Evolutionary conservation across 2,113 vertebrate genomes (phyloP).

Genomic region (Scolopax mira): DNA sequence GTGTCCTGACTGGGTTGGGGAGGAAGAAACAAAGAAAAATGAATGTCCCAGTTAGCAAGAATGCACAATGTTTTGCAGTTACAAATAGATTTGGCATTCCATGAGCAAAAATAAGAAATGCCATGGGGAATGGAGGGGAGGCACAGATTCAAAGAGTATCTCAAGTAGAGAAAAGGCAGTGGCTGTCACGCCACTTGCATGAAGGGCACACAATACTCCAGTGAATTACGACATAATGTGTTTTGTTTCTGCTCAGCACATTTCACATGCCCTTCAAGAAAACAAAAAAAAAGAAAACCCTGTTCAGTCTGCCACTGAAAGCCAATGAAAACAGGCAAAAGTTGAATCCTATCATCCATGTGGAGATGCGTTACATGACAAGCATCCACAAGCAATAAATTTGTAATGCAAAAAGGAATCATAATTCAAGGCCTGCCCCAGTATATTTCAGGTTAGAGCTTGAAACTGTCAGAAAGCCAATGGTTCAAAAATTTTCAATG

Average conservation of each 20-base stretch:
- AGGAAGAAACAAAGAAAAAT: not conserved
- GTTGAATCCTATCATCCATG: not conserved
- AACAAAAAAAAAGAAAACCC: not conserved
- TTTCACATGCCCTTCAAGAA: not conserved
- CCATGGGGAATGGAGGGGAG: not conserved
- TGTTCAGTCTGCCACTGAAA: not conserved
- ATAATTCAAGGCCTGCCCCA: conserved; percentile 5
- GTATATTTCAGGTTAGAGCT: not conserved
- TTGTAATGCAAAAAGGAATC: conserved; percentile 18
- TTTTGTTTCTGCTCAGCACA: not conserved
- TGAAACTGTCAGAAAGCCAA: conserved; percentile 2
- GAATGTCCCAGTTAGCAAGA: not conserved
- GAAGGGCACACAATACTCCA: not conserved
- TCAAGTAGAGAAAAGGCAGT: not conserved
- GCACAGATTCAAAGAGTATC: not conserved
- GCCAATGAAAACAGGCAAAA: conserved; percentile 23
- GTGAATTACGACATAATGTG: not conserved
- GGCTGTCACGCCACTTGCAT: not conserved
- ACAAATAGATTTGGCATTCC: not conserved
- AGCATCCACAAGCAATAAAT: conserved; percentile 26
- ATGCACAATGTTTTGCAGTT: not conserved
- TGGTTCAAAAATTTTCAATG: not conserved
- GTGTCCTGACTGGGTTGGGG: not conserved
- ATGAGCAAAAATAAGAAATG: not conserved
- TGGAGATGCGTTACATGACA: not conserved